These are phyloP conservation scores for Sitta carolinensis DNA, from an alignment of 2,797 vertebrate genomes.

Conservation along the genomic window DNA sequence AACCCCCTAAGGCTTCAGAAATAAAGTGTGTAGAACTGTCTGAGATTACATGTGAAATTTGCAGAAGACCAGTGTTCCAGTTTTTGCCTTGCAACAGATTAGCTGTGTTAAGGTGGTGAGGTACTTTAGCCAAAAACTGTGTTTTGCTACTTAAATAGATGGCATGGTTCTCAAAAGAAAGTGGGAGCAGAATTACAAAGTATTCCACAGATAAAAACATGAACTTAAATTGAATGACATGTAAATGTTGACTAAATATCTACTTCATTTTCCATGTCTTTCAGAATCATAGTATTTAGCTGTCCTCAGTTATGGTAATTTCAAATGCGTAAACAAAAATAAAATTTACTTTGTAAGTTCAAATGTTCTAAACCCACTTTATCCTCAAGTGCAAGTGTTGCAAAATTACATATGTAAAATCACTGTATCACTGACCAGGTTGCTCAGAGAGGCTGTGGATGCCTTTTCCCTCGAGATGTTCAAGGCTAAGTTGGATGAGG, in stretches of 20 bases:
- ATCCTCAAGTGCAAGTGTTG: not conserved
- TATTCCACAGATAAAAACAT: not conserved
- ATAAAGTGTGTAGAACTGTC: not conserved
- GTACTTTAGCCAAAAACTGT: not conserved
- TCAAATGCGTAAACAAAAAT: not conserved
- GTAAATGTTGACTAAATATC: not conserved
- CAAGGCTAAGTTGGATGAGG: not conserved
- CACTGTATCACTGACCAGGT: not conserved
- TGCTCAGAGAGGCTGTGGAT: not conserved
- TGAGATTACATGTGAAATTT: conserved; percentile 1
- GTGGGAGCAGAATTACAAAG: not conserved
- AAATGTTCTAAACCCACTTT: not conserved
- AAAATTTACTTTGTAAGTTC: not conserved
- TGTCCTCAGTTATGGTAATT: not conserved
- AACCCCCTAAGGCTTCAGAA: conserved; percentile 7
- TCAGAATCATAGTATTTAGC: not conserved
- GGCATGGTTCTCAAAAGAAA: not conserved
- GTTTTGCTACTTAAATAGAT: not conserved
- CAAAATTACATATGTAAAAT: not conserved
- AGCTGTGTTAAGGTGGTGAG: not conserved
- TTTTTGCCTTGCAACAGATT: not conserved
- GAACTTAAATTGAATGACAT: not conserved
- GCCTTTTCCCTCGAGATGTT: not conserved
- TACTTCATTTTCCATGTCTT: not conserved
- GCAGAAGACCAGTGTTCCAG: not conserved